phyloP scores from a whole-genome alignment of 2,888 invertebrate species.

The Morinoia aosen region DNA sequence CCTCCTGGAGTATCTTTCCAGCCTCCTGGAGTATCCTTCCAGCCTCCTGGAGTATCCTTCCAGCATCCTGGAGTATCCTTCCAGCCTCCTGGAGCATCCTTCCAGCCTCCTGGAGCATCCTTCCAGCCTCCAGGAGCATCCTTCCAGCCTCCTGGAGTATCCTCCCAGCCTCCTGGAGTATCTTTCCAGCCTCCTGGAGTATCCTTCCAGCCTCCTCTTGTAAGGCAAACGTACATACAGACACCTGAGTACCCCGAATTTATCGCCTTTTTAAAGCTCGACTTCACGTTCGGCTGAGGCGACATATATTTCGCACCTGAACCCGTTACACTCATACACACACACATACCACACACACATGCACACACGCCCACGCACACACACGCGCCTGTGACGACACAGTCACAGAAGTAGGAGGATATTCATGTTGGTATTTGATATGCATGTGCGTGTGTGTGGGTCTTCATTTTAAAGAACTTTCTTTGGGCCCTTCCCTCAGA shows the following conservation, averaged over 20 bases:
- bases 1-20: too few relatives aligned
- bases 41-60: too few relatives aligned
- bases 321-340: neutral
- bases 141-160: too few relatives aligned
- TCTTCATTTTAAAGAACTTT: neutral
- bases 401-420: neutral
- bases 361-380: neutral
- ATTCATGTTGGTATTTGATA: neutral
- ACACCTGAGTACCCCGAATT: conserved; percentile 18
- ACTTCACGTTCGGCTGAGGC: neutral
- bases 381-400: neutral
- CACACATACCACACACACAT: neutral
- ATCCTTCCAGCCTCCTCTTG: too few relatives aligned
- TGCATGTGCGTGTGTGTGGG: neutral
- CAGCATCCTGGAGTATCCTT: too few relatives aligned
- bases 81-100: too few relatives aligned
- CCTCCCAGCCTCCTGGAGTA: too few relatives aligned
- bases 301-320: conserved; percentile 1
- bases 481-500: neutral
- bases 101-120: too few relatives aligned
- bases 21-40: too few relatives aligned
- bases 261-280: conserved; percentile 25
- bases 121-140: too few relatives aligned
- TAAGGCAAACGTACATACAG: neutral
- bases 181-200: too few relatives aligned